Percentiles rank a stretch among this genome's conserved stretches.
These are phyloP conservation scores for Zaprionus gabonicus DNA, from an alignment of 1,140 invertebrate genomes.

Conservation along the genomic window DNA sequence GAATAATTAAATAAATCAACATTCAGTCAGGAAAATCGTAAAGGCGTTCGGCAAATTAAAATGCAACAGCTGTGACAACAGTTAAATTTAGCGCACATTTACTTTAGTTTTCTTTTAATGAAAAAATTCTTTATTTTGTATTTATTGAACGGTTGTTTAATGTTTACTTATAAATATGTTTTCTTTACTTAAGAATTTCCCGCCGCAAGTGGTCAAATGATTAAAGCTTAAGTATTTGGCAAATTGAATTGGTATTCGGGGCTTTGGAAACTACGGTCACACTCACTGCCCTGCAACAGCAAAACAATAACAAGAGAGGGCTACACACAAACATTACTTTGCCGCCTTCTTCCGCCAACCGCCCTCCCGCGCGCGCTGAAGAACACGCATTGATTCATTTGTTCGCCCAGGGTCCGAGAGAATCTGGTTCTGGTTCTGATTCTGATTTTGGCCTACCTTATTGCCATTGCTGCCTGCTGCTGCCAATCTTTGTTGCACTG, in stretches of 20 bases:
- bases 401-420: slow-evolving; percentile 11
- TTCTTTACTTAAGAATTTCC: neutral
- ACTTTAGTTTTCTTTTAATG: no score
- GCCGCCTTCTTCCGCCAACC: slow-evolving; percentile 21
- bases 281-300: slow-evolving; percentile 26
- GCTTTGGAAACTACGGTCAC: slow-evolving; percentile 10
- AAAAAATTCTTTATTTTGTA: no score
- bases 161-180: neutral
- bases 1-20: no score
- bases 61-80: no score
- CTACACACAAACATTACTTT: slow-evolving; percentile 62
- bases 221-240: neutral
- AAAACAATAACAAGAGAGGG: slow-evolving; percentile 63
- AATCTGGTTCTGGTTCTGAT: slow-evolving; percentile 37
- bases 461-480: slow-evolving; percentile 30
- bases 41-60: no score
- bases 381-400: slow-evolving; percentile 47
- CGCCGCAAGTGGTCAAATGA: neutral
- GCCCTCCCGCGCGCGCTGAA: slow-evolving; percentile 31
- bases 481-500: slow-evolving; percentile 43
- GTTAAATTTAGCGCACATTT: no score
- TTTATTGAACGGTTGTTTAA: neutral
- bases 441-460: slow-evolving; percentile 9
- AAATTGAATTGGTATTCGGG: neutral
- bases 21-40: no score